Evolutionary conservation across 2,888 invertebrate species (phyloP).

Genomic region (Blomia tropicalis): DNA sequence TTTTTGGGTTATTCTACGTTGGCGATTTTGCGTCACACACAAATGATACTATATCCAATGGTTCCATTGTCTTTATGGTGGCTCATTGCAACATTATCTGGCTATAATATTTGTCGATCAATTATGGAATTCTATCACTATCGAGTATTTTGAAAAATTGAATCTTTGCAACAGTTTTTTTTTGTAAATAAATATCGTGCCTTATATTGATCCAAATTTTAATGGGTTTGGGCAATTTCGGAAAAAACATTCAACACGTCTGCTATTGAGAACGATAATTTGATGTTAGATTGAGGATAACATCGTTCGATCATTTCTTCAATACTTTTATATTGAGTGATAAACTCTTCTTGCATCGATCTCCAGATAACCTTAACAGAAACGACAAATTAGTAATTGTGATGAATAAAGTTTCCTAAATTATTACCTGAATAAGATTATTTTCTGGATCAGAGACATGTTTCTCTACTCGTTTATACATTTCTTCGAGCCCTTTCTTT

Average conservation of each 20-base stretch:
- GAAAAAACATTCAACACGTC: conserved; percentile 93
- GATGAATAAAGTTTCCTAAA: neutral
- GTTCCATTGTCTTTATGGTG: conserved; percentile 60
- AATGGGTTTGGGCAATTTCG: conserved; percentile 91
- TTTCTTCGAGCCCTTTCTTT: conserved; percentile 73
- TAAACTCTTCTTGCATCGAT: conserved; percentile 98
- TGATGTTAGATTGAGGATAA: conserved; percentile 85
- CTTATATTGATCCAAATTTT: conserved; percentile 25
- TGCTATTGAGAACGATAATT: conserved; percentile 81
- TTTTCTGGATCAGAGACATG: conserved; percentile 79
- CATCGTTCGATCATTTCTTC: conserved; percentile 84
- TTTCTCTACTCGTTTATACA: conserved; percentile 84
- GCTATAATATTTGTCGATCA: conserved; percentile 65
- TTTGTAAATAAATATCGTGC: conserved; percentile 6
- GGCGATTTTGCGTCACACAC: conserved; percentile 66
- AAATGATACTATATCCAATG: conserved; percentile 65
- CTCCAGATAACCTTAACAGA: conserved; percentile 78
- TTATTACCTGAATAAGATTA: conserved; percentile 55
- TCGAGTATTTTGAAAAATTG: conserved; percentile 46
- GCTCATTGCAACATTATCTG: conserved; percentile 54
- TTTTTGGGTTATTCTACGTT: conserved; percentile 89
- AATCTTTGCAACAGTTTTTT: conserved; percentile 12
- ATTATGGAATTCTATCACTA: conserved; percentile 69
- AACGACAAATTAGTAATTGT: conserved; percentile 25
- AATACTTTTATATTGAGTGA: conserved; percentile 81